phyloP scores from a whole-genome alignment of 1,140 invertebrate species.

The Holotrichia oblita region DNA sequence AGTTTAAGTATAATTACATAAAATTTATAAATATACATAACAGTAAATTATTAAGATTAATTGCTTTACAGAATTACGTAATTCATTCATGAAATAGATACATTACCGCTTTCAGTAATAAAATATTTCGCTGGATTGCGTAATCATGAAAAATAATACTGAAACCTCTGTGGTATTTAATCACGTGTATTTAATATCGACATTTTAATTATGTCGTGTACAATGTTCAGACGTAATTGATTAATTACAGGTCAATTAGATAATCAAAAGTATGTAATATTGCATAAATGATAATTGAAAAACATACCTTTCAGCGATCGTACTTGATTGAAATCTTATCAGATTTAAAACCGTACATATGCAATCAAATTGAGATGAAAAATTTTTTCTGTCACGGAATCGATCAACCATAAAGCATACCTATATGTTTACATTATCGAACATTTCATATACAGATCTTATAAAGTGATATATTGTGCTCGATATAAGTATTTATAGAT shows the following conservation, averaged over 20 bases:
- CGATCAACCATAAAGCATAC: not conserved
- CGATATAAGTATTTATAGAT: not conserved
- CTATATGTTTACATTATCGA: not conserved
- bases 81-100: too few relatives aligned
- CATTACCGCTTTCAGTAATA: too few relatives aligned
- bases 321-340: not conserved
- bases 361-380: not conserved
- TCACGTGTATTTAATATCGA: not conserved
- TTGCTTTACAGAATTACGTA: too few relatives aligned
- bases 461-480: not conserved
- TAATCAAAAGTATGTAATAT: not conserved
- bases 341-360: not conserved
- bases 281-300: not conserved
- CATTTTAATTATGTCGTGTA: constrained; percentile 17
- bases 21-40: too few relatives aligned
- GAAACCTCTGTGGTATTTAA: too few relatives aligned
- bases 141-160: too few relatives aligned
- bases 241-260: constrained; percentile 3
- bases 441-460: not conserved
- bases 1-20: too few relatives aligned
- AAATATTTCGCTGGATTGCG: too few relatives aligned
- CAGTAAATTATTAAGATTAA: too few relatives aligned
- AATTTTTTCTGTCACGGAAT: not conserved
- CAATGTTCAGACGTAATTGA: not conserved
- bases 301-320: not conserved